phyloP scores from a whole-genome alignment of 2,113 vertebrate genomes.

The Brachirus orientalis region DNA sequence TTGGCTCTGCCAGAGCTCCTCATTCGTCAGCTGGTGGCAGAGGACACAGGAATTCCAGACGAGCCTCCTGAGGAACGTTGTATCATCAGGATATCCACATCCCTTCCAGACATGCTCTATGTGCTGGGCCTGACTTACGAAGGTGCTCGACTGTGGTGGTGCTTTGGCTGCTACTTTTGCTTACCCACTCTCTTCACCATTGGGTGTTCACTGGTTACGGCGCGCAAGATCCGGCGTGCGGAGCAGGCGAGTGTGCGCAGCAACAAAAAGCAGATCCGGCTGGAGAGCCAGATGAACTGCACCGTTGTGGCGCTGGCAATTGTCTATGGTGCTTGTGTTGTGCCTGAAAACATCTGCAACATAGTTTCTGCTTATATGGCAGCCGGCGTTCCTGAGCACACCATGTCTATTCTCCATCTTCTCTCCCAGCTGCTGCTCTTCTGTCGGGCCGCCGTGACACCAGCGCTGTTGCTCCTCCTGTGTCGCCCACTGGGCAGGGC shows the following conservation, averaged over 20 bases:
- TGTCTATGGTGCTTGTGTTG: slow-evolving; percentile 95
- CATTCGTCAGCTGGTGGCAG: slow-evolving; percentile 90
- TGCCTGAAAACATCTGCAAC: slow-evolving; percentile 98
- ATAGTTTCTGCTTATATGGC: slow-evolving; percentile 97
- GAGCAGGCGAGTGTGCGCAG: slow-evolving; percentile 92
- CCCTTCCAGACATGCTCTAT: slow-evolving; percentile 93
- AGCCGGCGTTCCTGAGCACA: slow-evolving; percentile 89
- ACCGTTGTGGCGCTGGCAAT: slow-evolving; percentile 96
- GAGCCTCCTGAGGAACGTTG: slow-evolving; percentile 85
- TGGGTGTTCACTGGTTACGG: slow-evolving; percentile 93
- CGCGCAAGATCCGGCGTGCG: slow-evolving; percentile 90
- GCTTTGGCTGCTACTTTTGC: slow-evolving; percentile 98
- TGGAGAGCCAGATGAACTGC: slow-evolving; percentile 99
- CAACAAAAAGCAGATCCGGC: slow-evolving; percentile 94
- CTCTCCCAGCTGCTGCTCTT: slow-evolving; percentile 96
- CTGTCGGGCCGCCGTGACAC: slow-evolving; percentile 94
- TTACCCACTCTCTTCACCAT: slow-evolving; percentile 97
- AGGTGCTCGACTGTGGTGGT: slow-evolving; percentile 96
- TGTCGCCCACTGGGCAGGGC: slow-evolving; percentile 95
- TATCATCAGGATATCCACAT: slow-evolving; percentile 90
- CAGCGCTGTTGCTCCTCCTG: slow-evolving; percentile 94
- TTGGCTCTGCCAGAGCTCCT: slow-evolving; percentile 94
- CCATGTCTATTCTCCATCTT: slow-evolving; percentile 93
- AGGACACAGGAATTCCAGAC: slow-evolving; percentile 75
- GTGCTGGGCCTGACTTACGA: slow-evolving; percentile 95